phyloP scores from a whole-genome alignment of 1,140 invertebrate genomes.

The Leguminivora glycinivorella region DNA sequence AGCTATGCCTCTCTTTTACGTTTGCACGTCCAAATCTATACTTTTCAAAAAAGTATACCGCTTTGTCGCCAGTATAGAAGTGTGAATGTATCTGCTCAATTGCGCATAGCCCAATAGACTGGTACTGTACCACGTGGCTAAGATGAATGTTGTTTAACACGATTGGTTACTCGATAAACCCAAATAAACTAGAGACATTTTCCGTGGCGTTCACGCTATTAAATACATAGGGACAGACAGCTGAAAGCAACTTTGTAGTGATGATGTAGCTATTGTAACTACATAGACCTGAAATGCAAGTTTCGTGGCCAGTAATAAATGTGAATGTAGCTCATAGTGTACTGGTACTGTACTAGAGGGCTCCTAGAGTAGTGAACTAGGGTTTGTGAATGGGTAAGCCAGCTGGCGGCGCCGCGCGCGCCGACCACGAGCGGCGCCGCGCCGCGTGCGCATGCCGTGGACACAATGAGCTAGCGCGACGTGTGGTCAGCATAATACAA shows the following conservation, averaged over 20 bases:
- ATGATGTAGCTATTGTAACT: too few species aligned
- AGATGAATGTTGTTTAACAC: too few species aligned
- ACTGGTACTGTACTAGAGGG: background rate
- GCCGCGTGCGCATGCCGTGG: constrained; percentile 15
- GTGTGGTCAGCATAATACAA: constrained; percentile 9
- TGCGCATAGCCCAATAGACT: background rate
- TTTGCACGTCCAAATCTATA: background rate
- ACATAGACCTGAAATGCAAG: too few species aligned
- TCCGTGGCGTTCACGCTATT: too few species aligned
- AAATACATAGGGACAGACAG: too few species aligned
- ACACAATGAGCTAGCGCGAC: constrained; percentile 8
- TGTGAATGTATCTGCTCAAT: too few species aligned
- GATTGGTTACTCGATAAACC: too few species aligned
- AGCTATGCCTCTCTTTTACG: background rate
- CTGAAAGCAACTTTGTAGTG: too few species aligned
- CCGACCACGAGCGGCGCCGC: constrained; percentile 15
- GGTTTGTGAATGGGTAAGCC: background rate
- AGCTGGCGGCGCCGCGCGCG: constrained; percentile 11
- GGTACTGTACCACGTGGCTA: background rate
- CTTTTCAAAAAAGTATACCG: background rate
- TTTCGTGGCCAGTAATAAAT: too few species aligned
- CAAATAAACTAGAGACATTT: too few species aligned
- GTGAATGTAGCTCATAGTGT: background rate
- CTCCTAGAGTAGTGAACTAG: background rate
- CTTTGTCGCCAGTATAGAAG: background rate